A percentile compares a stretch with the other conserved stretches of the same genome.
These are phyloP conservation scores for Drosophila ezoana DNA, from an alignment of 2,888 invertebrate genomes.

Conservation along the genomic window DNA sequence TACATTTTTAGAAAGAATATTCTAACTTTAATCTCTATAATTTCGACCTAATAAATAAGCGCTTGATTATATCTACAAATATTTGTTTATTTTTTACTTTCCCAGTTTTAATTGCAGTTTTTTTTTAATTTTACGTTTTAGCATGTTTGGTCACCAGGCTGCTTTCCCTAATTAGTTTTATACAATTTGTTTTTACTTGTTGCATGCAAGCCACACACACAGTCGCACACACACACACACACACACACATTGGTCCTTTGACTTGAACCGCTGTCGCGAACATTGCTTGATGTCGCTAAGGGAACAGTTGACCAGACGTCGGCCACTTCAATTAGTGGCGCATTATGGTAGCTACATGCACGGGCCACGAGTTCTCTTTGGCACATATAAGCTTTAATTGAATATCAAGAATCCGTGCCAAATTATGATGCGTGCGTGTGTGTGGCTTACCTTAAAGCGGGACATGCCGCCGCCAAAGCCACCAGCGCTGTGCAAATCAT, in stretches of 20 bases:
- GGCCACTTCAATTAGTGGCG: slow-evolving; percentile 33
- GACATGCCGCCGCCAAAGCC: slow-evolving; percentile 66
- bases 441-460: slow-evolving; percentile 69
- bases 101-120: neutral
- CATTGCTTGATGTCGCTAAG: slow-evolving; percentile 1
- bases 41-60: neutral
- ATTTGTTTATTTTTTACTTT: neutral
- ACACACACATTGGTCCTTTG: neutral
- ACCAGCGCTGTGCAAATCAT: slow-evolving; percentile 66
- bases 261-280: neutral
- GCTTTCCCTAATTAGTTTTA: slow-evolving; percentile 11
- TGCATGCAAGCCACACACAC: slow-evolving; percentile 31
- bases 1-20: too few relatives aligned
- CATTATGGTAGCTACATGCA: slow-evolving; percentile 37
- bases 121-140: neutral
- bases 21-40: neutral
- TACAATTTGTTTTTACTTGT: slow-evolving; percentile 37
- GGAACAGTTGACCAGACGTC: slow-evolving; percentile 20
- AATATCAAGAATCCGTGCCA: slow-evolving; percentile 31
- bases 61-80: neutral
- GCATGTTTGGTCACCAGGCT: neutral
- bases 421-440: slow-evolving; percentile 8
- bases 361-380: slow-evolving; percentile 14
- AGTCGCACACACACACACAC: neutral
- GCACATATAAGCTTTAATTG: slow-evolving; percentile 46